Percentiles rank a stretch among this genome's conserved stretches.
These are phyloP conservation scores for Stenotaenia linearis DNA, from an alignment of 2,888 invertebrate species.

Conservation along the genomic window DNA sequence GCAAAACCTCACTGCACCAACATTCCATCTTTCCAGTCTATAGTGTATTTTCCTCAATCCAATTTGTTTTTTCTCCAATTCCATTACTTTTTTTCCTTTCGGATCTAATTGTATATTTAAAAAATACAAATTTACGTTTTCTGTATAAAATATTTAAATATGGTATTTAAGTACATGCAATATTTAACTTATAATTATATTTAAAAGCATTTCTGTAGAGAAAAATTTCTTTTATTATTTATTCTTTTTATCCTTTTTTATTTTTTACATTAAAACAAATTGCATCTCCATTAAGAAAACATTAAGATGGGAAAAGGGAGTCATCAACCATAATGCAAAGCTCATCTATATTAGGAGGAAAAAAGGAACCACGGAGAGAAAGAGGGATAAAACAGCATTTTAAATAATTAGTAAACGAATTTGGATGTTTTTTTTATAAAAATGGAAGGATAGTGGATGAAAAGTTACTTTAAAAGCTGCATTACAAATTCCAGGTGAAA, in stretches of 20 bases:
- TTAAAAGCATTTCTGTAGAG: too few species aligned
- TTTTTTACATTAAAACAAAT: not conserved
- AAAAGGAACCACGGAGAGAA: not conserved
- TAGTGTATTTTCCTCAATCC: not conserved
- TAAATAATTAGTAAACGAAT: not conserved
- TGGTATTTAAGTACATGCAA: not conserved
- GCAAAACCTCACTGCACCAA: not conserved
- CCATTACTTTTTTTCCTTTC: not conserved
- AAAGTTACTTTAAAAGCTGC: not conserved
- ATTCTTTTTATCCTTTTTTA: not conserved
- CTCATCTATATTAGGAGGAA: not conserved
- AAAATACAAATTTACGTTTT: not conserved
- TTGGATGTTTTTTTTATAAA: too few species aligned
- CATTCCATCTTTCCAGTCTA: not conserved
- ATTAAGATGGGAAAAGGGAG: not conserved
- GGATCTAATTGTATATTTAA: not conserved
- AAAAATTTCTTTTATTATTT: not conserved
- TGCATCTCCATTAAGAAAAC: slow-evolving; percentile 6
- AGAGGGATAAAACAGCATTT: not conserved
- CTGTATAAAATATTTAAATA: not conserved
- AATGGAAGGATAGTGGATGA: not conserved
- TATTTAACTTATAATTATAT: not conserved
- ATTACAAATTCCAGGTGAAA: not conserved
- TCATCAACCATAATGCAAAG: not conserved
- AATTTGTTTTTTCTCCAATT: not conserved